These are phyloP conservation scores for Prosapia bicincta DNA, from an alignment of 2,888 invertebrate species.

Conservation along the genomic window DNA sequence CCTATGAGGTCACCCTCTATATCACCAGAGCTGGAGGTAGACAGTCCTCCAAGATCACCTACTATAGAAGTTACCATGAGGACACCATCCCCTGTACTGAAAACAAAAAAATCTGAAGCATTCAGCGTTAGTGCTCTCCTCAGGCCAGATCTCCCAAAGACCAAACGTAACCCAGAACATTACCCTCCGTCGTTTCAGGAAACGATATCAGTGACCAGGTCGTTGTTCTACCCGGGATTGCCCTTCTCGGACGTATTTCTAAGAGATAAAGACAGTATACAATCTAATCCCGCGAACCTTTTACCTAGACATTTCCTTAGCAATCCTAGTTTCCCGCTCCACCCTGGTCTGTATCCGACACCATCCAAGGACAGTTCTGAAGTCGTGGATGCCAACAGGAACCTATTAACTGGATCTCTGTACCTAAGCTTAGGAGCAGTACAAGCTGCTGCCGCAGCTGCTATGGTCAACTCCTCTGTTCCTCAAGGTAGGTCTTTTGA, in stretches of 20 bases:
- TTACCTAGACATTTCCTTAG: slow-evolving; percentile 48
- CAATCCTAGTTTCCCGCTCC: slow-evolving; percentile 53
- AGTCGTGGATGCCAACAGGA: slow-evolving; percentile 41
- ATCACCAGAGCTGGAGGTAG: slow-evolving; percentile 72
- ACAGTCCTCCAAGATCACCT: slow-evolving; percentile 61
- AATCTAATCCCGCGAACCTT: slow-evolving; percentile 43
- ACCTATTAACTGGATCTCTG: slow-evolving; percentile 52
- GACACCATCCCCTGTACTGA: slow-evolving; percentile 20
- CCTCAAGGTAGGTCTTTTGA: slow-evolving; percentile 28
- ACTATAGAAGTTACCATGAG: slow-evolving; percentile 34
- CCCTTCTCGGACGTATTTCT: slow-evolving; percentile 58
- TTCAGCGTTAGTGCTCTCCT: slow-evolving; percentile 81
- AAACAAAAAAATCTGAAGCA: slow-evolving; percentile 61
- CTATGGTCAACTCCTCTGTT: slow-evolving; percentile 40
- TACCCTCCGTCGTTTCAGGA: slow-evolving; percentile 43
- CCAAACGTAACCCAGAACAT: slow-evolving; percentile 40
- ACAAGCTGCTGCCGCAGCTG: slow-evolving; percentile 57
- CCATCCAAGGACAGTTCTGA: slow-evolving; percentile 33
- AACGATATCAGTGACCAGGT: slow-evolving; percentile 54
- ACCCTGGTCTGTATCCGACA: slow-evolving; percentile 23
- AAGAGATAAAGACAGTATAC: slow-evolving; percentile 36
- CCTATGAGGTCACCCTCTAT: slow-evolving; percentile 46
- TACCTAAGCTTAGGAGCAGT: slow-evolving; percentile 62
- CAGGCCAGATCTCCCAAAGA: slow-evolving; percentile 64
- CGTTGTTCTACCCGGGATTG: slow-evolving; percentile 58